phyloP scores from a whole-genome alignment of 2,888 invertebrate species.

The Chloroclystis v-ata region DNA sequence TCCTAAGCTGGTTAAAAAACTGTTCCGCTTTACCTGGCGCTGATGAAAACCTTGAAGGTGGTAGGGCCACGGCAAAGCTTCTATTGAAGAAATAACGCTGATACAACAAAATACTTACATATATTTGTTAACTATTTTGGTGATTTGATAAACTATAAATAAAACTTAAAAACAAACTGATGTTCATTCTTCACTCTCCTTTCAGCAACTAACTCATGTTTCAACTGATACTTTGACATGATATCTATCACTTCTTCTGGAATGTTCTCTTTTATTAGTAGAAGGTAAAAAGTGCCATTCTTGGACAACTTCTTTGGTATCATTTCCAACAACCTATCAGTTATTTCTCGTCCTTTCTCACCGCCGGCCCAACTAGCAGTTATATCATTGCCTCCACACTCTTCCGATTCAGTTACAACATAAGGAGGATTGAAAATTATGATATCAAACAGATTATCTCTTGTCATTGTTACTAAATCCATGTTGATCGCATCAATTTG shows the following conservation, averaged over 20 bases:
- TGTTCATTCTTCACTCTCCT: constrained; percentile 92
- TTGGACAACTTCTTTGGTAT: constrained; percentile 84
- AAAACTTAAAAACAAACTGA: constrained; percentile 86
- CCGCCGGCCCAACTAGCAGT: constrained; percentile 90
- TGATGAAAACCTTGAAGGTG: no score
- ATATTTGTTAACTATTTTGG: constrained; percentile 13
- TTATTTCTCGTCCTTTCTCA: constrained; percentile 84
- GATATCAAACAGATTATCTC: constrained; percentile 84
- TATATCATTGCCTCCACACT: constrained; percentile 79
- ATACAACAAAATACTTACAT: constrained; percentile 26
- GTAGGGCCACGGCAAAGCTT: no score
- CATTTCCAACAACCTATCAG: constrained; percentile 82
- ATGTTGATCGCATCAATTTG: constrained; percentile 80
- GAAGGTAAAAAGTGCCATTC: constrained; percentile 90
- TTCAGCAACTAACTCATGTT: constrained; percentile 80
- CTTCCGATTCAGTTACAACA: constrained; percentile 90
- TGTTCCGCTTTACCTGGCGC: no score
- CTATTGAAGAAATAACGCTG: background rate
- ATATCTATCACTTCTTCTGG: constrained; percentile 82
- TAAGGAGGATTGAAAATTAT: constrained; percentile 99
- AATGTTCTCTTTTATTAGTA: constrained; percentile 93
- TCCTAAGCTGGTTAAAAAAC: no score
- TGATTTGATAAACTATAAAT: constrained; percentile 34
- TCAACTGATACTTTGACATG: constrained; percentile 78
- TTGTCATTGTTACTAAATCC: constrained; percentile 80